Base-by-base conservation (phyloP, 2,113 vertebrate species). In the Lagopus muta region DNA sequence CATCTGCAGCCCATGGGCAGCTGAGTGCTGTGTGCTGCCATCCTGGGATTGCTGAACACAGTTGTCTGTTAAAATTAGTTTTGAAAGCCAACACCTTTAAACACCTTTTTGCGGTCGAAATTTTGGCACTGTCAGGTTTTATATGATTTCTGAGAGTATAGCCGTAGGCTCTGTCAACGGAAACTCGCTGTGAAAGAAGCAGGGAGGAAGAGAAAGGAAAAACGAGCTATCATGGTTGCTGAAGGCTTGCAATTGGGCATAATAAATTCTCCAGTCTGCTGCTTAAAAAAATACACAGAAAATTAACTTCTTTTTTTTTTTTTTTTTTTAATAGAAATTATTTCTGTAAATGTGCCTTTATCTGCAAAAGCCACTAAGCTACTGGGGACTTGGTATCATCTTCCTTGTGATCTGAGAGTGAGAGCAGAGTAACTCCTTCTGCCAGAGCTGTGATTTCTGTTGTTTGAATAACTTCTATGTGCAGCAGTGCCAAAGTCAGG, bases 1-100 rank as follows among this genome's bases (percentile, higher is more conserved):
- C 98, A 97, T 97, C 98, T 98, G 96, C 98, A 98, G 98, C 95
- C 95, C 88, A 67, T 77, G 93, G 93, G 92, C 80, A 95, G 97
- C 89, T 64, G 66, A 93, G 92, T 95, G 93, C 82, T 32, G 83
- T 8, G 8, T 36, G 11, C 24, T 40, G 79, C 75, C 89, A 84
- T 75, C 81, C 87, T 28, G 67, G 84, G 87, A 84, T 61, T 52
- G 67, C 88, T 6, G 65, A n/a, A 71, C 73, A 10, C 84, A 92
- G 93, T 89, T 97, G 96, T 92, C 96, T 89, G 78, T 79, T 71
- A 96, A 97, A 97, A 97, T 97, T 94, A 96, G 22, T 34, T 97
- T 91, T 95, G 93, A 97, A 97, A 93, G 64, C 58, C 70, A 94
- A 89, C 95, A 97, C 93, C 92, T 71, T 64, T 93, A 95, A 95